phyloP scores from a whole-genome alignment of 2,113 vertebrate genomes.

The Lontra canadensis region DNA sequence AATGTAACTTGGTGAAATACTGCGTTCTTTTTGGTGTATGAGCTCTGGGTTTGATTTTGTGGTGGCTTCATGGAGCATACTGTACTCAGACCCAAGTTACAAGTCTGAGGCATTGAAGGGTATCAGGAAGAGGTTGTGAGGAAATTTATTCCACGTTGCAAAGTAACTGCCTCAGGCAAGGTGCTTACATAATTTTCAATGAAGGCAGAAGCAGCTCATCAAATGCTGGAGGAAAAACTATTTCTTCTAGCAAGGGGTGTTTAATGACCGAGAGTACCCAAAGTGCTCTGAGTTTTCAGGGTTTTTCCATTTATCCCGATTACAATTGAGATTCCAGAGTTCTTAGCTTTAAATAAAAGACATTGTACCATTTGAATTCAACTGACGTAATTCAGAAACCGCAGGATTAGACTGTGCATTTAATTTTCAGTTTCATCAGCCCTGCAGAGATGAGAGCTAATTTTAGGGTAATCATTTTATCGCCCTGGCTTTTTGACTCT shows the following conservation, averaged over 20 bases:
- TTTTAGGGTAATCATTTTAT: slow-evolving; percentile 71
- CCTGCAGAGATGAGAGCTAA: slow-evolving; percentile 48
- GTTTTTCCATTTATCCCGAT: slow-evolving; percentile 45
- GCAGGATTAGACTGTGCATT: slow-evolving; percentile 44
- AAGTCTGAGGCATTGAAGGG: neutral
- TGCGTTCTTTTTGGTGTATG: neutral
- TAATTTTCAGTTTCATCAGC: slow-evolving; percentile 68
- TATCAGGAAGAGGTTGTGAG: neutral
- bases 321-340: neutral
- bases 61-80: neutral
- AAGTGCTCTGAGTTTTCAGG: neutral
- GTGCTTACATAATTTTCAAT: neutral
- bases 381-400: slow-evolving; percentile 46
- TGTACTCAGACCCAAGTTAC: neutral
- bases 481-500: slow-evolving; percentile 47
- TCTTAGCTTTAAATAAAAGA: slow-evolving; percentile 22
- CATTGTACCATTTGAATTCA: slow-evolving; percentile 38
- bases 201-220: neutral
- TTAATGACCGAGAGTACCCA: neutral
- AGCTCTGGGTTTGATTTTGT: neutral
- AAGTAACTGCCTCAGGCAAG: neutral
- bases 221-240: neutral
- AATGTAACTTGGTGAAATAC: neutral
- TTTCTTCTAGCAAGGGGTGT: neutral
- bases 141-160: neutral